Evolutionary conservation across 2,888 invertebrate genomes (phyloP).

Genomic region (Aproaerema taeniolella): DNA sequence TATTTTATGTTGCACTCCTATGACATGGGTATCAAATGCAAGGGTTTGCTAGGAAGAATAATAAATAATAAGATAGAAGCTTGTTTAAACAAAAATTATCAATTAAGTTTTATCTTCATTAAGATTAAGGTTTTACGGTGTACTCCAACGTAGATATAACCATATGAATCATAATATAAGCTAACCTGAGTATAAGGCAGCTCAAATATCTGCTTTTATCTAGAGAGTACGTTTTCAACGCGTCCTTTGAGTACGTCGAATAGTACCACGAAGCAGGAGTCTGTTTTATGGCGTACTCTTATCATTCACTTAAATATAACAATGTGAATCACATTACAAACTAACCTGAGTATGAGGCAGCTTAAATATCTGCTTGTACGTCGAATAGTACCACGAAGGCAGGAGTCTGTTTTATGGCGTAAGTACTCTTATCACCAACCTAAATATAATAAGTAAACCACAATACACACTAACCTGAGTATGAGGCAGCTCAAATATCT

Average conservation of each 20-base stretch:
- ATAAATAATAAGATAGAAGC: no score
- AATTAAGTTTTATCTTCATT: no score
- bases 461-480: conserved; percentile 78
- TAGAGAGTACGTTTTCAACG: conserved; percentile 64
- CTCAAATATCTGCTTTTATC: conserved; percentile 75
- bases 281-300: conserved; percentile 39
- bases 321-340: neutral
- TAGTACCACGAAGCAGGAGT: conserved; percentile 84
- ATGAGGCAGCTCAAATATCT: conserved; percentile 79
- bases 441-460: no score
- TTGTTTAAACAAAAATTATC: no score
- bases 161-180: no score
- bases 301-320: conserved; percentile 37
- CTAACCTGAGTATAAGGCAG: conserved; percentile 81
- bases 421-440: conserved; percentile 54
- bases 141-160: no score
- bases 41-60: no score
- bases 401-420: conserved; percentile 62
- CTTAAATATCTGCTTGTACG: conserved; percentile 68
- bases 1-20: no score
- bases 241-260: conserved; percentile 81
- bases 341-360: conserved; percentile 82
- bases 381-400: conserved; percentile 85
- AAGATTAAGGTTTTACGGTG: conserved; percentile 28
- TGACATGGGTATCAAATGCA: no score